Evolutionary conservation across 92 coral and sea anemone genomes (phyloP).

Genomic region (Desmophyllum pertusum): DNA sequence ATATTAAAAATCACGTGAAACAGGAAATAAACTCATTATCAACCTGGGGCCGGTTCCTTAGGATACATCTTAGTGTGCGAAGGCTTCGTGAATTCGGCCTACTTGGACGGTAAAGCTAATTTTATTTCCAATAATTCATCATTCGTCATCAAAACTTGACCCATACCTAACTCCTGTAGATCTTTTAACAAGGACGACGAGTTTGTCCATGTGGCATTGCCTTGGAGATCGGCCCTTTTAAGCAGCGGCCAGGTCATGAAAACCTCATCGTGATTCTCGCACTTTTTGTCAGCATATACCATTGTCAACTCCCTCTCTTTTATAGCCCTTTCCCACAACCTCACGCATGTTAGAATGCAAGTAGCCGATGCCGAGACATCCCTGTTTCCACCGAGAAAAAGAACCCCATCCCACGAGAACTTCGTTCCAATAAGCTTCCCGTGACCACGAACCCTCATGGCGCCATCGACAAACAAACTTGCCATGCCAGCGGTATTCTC

Average conservation of each 20-base stretch:
- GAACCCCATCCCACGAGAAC: neutral
- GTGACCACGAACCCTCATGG: neutral
- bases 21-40: neutral
- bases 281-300: neutral
- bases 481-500: neutral
- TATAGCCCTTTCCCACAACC: neutral
- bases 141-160: neutral
- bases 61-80: too few species aligned
- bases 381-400: neutral
- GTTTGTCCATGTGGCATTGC: neutral
- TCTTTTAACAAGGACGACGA: neutral
- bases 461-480: constrained; percentile 1
- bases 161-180: neutral
- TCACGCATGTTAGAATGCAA: neutral
- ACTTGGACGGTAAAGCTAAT: too few species aligned
- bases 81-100: too few species aligned
- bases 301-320: neutral
- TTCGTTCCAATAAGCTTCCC: neutral
- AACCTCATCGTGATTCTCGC: neutral
- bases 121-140: neutral
- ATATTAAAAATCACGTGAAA: too few species aligned
- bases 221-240: neutral
- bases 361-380: neutral
- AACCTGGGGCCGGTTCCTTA: too few species aligned
- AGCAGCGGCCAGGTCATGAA: neutral